These are phyloP conservation scores for Larimichthys polyactis DNA, from an alignment of 2,113 vertebrate species.

Conservation along the genomic window DNA sequence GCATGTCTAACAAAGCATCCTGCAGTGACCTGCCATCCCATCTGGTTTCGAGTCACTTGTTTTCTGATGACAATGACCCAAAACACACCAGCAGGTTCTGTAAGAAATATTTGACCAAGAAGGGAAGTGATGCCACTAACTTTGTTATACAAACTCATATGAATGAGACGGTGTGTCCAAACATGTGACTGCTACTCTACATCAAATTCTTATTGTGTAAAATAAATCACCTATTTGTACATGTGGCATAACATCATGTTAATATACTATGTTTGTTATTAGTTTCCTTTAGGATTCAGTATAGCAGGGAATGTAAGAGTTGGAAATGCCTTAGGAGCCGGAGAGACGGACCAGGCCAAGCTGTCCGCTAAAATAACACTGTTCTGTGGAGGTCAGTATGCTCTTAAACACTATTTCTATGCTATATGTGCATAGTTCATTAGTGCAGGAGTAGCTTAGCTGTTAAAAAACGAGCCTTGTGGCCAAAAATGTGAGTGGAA, in stretches of 20 bases:
- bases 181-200: too few relatives aligned
- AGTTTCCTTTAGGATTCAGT: slow-evolving; percentile 89
- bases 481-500: neutral
- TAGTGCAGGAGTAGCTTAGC: neutral
- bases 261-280: slow-evolving; percentile 11
- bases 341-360: slow-evolving; percentile 85
- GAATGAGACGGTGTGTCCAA: too few relatives aligned
- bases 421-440: neutral
- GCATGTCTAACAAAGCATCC: too few relatives aligned
- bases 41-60: too few relatives aligned
- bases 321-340: slow-evolving; percentile 89
- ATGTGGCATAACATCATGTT: neutral
- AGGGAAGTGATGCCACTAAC: too few relatives aligned
- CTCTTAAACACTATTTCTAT: neutral
- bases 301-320: slow-evolving; percentile 87
- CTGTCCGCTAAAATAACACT: slow-evolving; percentile 82
- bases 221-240: neutral
- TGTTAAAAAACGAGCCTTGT: neutral
- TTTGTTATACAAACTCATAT: too few relatives aligned
- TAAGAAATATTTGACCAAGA: too few relatives aligned
- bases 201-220: neutral
- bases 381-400: slow-evolving; percentile 58
- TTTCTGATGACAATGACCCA: too few relatives aligned
- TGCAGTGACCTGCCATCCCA: too few relatives aligned
- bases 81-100: too few relatives aligned